Evolutionary conservation across 1,140 invertebrate genomes (phyloP).

Genomic region (Berghia stephanieae): DNA sequence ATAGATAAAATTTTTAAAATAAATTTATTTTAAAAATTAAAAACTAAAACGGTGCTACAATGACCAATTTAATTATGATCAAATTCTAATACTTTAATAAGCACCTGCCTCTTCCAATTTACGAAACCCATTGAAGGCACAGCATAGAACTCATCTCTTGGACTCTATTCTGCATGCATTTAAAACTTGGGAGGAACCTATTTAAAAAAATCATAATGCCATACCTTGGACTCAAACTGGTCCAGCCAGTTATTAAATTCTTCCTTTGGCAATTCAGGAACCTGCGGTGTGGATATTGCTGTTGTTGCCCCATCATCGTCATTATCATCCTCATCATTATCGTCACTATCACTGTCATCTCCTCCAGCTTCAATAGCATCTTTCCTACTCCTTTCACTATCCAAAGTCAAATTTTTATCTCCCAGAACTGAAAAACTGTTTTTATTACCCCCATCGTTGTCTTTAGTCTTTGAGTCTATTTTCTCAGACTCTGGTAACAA

Average conservation of each 20-base stretch:
- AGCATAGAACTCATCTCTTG: not conserved
- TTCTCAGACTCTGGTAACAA: too few relatives aligned
- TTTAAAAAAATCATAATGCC: not conserved
- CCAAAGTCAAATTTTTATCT: slow-evolving; percentile 11
- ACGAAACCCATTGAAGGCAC: not conserved
- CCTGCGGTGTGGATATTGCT: slow-evolving; percentile 14
- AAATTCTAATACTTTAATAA: too few relatives aligned
- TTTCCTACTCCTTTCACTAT: slow-evolving; percentile 13
- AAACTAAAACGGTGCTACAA: not conserved
- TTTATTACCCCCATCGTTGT: not conserved
- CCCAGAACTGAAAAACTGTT: not conserved
- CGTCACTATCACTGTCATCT: slow-evolving; percentile 34
- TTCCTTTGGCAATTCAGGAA: slow-evolving; percentile 36
- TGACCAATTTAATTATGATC: too few relatives aligned
- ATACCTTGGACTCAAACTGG: slow-evolving; percentile 35
- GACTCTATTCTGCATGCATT: not conserved
- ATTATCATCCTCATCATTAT: slow-evolving; percentile 28
- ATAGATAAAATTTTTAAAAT: too few relatives aligned
- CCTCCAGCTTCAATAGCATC: slow-evolving; percentile 15
- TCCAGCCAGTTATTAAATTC: slow-evolving; percentile 44
- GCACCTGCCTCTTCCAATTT: too few relatives aligned
- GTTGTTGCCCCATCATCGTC: not conserved
- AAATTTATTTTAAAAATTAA: too few relatives aligned
- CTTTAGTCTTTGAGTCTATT: not conserved
- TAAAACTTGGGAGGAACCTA: not conserved